A percentile compares a stretch with the other conserved stretches of the same genome.
Evolutionary conservation across 2,888 invertebrate species (phyloP).

Genomic region (Dastarcus helophoroides): DNA sequence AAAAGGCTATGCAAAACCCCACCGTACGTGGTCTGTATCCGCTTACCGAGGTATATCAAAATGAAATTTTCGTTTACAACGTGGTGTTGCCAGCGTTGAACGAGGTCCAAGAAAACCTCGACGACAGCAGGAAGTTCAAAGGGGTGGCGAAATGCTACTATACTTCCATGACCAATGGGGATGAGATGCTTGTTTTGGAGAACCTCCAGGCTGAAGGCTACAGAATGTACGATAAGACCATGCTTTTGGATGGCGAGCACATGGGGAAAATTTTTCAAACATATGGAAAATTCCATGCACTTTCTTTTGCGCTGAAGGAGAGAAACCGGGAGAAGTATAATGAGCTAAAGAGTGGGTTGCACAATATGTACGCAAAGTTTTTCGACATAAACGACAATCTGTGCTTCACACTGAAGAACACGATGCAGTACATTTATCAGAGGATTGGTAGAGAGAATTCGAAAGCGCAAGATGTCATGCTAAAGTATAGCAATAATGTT

Average conservation of each 20-base stretch:
- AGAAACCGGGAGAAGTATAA: slow-evolving; percentile 7
- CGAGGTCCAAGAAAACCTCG: slow-evolving; percentile 16
- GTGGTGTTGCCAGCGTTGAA: slow-evolving; percentile 15
- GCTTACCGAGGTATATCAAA: slow-evolving; percentile 12
- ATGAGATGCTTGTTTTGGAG: slow-evolving; percentile 15
- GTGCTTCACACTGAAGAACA: not conserved
- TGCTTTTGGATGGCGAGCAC: slow-evolving; percentile 16
- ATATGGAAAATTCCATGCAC: slow-evolving; percentile 12
- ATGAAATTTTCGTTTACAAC: slow-evolving; percentile 21
- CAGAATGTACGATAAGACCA: slow-evolving; percentile 8
- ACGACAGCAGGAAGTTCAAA: slow-evolving; percentile 3
- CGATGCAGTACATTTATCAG: too few species aligned
- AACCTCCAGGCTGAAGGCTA: slow-evolving; percentile 14
- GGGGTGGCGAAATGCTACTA: slow-evolving; percentile 3
- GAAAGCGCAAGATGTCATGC: too few species aligned
- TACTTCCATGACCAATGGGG: not conserved
- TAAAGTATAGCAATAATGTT: not conserved
- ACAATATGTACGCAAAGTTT: not conserved
- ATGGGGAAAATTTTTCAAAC: slow-evolving; percentile 8
- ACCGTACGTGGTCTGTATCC: slow-evolving; percentile 11
- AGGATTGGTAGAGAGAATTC: too few species aligned
- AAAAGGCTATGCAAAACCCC: slow-evolving; percentile 11
- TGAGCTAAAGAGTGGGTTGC: slow-evolving; percentile 1
- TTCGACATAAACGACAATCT: slow-evolving; percentile 4
- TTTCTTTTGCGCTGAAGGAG: slow-evolving; percentile 9